Conservation (phyloP, 1,140 invertebrate genomes). For the Dufourea novaeangliae region DNA sequence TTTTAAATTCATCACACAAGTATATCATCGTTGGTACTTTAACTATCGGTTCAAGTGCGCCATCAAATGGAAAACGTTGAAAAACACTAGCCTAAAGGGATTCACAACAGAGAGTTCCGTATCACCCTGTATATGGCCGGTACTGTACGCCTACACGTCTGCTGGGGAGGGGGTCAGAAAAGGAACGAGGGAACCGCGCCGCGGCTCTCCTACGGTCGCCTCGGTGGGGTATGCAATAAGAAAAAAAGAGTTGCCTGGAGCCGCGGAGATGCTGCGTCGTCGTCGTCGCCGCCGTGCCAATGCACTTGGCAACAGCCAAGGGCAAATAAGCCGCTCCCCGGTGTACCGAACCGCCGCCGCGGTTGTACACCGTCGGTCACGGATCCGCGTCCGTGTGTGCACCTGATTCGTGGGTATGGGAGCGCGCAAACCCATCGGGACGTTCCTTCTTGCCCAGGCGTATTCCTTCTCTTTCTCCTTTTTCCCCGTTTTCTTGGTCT, state of each 20-base stretch:
- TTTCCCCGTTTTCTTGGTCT: not conserved
- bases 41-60: too few relatives aligned
- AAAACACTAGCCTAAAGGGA: too few relatives aligned
- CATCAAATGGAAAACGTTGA: too few relatives aligned
- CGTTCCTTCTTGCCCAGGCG: conserved; percentile 30
- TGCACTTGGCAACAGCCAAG: conserved; percentile 76
- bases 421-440: conserved; percentile 6
- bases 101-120: too few relatives aligned
- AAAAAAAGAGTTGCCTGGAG: conserved; percentile 46
- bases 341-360: conserved; percentile 25
- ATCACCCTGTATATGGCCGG: not conserved
- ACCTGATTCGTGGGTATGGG: conserved; percentile 33
- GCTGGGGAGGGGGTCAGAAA: conserved; percentile 27
- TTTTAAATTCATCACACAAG: too few relatives aligned
- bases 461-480: not conserved
- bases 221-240: conserved; percentile 66
- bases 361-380: conserved; percentile 25
- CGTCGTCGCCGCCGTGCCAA: conserved; percentile 58
- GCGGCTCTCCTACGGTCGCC: conserved; percentile 20
- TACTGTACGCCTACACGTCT: conserved; percentile 45
- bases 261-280: conserved; percentile 58
- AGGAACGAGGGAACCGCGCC: not conserved
- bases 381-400: conserved; percentile 30
- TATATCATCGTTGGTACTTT: too few relatives aligned
- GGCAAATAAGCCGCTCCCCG: conserved; percentile 56